Conservation (phyloP, 2,797 vertebrate species). For the Graptemys geographica region DNA sequence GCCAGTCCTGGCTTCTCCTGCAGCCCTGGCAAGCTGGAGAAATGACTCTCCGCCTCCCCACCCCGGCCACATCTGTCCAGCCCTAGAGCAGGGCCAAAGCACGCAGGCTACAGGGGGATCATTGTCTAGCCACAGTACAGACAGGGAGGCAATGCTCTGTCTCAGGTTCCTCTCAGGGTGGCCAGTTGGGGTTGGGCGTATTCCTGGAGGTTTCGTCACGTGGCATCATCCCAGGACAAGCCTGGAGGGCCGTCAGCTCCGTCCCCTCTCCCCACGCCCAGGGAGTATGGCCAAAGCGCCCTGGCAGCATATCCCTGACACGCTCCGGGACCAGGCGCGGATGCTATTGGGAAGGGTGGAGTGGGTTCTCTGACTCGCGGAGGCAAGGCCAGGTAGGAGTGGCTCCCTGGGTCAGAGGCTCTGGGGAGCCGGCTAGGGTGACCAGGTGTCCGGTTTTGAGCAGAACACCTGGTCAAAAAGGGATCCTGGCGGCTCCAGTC, state of each 20-base stretch:
- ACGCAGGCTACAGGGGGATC: too few relatives aligned
- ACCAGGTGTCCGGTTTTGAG: too few relatives aligned
- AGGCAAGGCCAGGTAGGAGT: background rate
- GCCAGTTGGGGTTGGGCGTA: background rate
- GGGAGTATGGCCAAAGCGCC: background rate
- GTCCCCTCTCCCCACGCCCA: background rate
- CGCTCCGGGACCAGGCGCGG: background rate
- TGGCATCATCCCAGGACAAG: background rate
- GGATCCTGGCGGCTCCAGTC: too few relatives aligned
- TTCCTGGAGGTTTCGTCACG: background rate
- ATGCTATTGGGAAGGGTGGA: background rate
- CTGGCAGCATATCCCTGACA: background rate
- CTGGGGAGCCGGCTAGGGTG: background rate
- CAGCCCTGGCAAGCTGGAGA: background rate
- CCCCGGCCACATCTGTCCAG: too few relatives aligned
- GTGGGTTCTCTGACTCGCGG: too few relatives aligned
- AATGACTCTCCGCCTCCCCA: background rate
- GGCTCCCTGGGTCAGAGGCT: background rate
- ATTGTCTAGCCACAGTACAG: too few relatives aligned
- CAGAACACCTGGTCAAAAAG: too few relatives aligned
- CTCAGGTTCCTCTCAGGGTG: background rate
- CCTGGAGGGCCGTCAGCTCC: background rate
- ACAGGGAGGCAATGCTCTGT: background rate
- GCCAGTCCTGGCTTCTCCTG: too few relatives aligned
- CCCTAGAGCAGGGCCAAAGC: background rate